Evolutionary conservation across 2,113 vertebrate species (phyloP).

Genomic region (Xiphophorus hellerii): DNA sequence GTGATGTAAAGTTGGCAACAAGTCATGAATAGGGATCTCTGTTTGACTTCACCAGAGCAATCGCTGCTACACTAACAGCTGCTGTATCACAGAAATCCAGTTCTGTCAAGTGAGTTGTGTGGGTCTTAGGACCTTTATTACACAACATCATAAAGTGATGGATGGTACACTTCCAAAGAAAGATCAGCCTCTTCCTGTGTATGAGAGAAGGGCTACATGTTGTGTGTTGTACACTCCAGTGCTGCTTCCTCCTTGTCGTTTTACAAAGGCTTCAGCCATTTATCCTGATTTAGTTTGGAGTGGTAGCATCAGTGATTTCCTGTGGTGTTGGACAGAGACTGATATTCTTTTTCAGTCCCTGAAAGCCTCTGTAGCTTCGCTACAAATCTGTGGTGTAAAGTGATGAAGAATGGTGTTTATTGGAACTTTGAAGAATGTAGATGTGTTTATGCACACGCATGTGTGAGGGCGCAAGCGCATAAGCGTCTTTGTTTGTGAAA

Average conservation of each 20-base stretch:
- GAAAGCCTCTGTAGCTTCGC: slow-evolving; percentile 27
- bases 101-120: slow-evolving; percentile 43
- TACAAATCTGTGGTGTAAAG: slow-evolving; percentile 57
- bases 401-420: slow-evolving; percentile 57
- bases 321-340: slow-evolving; percentile 67
- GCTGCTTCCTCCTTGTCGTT: slow-evolving; percentile 46
- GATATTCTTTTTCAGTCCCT: slow-evolving; percentile 46
- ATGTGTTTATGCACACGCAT: slow-evolving; percentile 28
- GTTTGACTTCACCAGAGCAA: slow-evolving; percentile 56
- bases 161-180: slow-evolving; percentile 65
- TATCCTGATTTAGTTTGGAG: slow-evolving; percentile 76
- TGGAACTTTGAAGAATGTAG: slow-evolving; percentile 47
- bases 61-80: slow-evolving; percentile 60
- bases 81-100: slow-evolving; percentile 50
- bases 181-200: slow-evolving; percentile 70
- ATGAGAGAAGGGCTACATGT: slow-evolving; percentile 41
- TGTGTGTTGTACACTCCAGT: slow-evolving; percentile 54
- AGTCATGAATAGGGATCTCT: slow-evolving; percentile 52
- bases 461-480: slow-evolving; percentile 25
- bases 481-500: slow-evolving; percentile 66
- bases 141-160: slow-evolving; percentile 66
- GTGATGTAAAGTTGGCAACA: slow-evolving; percentile 53
- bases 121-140: slow-evolving; percentile 48
- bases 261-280: slow-evolving; percentile 59
- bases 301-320: slow-evolving; percentile 70